Percentiles rank a stretch among this genome's conserved stretches.
These are phyloP conservation scores for Gambusia holbrooki DNA, from an alignment of 2,113 vertebrate genomes.

Conservation along the genomic window DNA sequence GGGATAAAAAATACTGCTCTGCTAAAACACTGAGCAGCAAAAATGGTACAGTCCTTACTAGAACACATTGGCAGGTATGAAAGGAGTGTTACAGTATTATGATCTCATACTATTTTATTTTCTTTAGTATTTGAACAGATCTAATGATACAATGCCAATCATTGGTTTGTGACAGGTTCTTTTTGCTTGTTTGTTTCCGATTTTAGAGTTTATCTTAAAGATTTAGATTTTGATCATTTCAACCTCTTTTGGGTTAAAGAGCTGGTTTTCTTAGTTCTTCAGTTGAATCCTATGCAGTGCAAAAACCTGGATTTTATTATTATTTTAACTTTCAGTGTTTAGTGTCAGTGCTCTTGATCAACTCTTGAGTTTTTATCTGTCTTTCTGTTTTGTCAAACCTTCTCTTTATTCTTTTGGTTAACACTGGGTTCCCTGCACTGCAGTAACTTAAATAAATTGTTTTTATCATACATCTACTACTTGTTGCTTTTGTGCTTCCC, in stretches of 20 bases:
- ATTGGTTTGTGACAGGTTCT: neutral
- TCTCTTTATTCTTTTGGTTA: neutral
- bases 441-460: neutral
- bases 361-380: no score
- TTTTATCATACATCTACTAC: neutral
- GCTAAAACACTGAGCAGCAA: slow-evolving; percentile 38
- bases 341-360: neutral
- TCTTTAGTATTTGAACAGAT: no score
- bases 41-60: slow-evolving; percentile 17
- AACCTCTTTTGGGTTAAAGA: no score
- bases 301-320: neutral
- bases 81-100: neutral
- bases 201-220: neutral
- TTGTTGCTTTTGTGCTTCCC: no score
- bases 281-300: neutral
- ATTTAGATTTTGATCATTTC: neutral
- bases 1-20: slow-evolving; percentile 31
- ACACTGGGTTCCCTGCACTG: neutral
- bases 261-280: neutral
- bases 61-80: slow-evolving; percentile 9
- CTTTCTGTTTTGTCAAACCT: neutral
- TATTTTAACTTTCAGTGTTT: neutral
- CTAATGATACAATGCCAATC: no score
- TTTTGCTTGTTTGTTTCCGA: neutral
- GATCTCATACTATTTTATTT: neutral